Evolutionary conservation across 2,797 vertebrate species (phyloP), one percentile per base, ranked within the genome.

Genomic region (Cryptoprocta ferox): DNA sequence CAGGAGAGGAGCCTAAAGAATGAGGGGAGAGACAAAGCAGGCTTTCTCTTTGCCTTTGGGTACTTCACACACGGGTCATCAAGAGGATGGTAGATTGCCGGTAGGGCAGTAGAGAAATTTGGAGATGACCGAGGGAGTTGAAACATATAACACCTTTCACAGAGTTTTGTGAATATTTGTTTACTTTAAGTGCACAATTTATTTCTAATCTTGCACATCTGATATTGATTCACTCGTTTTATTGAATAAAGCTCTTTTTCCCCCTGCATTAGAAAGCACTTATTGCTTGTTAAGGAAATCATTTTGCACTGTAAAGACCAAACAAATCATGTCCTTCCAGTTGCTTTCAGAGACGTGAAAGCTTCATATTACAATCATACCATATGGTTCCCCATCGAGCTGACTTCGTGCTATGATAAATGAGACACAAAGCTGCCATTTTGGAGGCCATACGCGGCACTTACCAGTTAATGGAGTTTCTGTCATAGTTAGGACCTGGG

Each of bases 401-500:
- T 84, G 21, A 63, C 39, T 92, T 94, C 56, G 21, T 93, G 59
- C 68, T 76, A 6, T 92, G 95, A 84, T 71, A 95, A 71, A 89
- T 89, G 75, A 88, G 42, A 93, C 30, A 79, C 50, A 89, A 15
- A 84, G 21, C 59, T 82, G 50, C 53, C 21, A 4, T 81, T 94
- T 85, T 53, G 45, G 48, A 86, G 81, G 75, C 96, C 80, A 35
- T 56, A 37, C 66, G 92, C 93, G 91, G 68, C 65, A 48, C 45
- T 95, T 79, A 92, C 50, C 75, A 95, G 88, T 95, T 97, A 96
- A 89, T 79, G 65, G 37, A 93, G 91, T 96, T 93, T 87, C 75
- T 96, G 59, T 76, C 65, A 71, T 95, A 56, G 79, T 94, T 56
- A 94, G 56, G 59, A 83, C 85, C 24, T 96, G 48, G 6, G 8